Conservation (phyloP, 2,888 invertebrate species). For the Torymus tubicola region DNA sequence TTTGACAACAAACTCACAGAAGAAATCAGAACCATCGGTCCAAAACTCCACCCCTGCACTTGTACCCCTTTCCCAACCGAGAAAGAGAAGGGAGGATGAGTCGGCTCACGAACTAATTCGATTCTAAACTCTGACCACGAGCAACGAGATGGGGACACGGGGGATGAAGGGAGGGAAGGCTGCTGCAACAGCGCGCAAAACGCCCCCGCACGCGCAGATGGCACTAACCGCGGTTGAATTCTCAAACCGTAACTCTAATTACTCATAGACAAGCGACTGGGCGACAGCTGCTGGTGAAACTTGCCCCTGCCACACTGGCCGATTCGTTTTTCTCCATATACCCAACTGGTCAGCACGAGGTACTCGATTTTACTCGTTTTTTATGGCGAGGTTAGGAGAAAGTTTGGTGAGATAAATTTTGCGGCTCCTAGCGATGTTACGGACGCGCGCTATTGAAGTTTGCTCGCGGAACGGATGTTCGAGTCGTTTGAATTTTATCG, state of each 20-base stretch:
- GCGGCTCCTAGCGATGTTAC: too few species aligned
- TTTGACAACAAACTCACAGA: too few species aligned
- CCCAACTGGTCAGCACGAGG: too few species aligned
- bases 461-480: too few species aligned
- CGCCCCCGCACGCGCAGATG: slow-evolving; percentile 71
- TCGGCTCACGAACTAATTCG: slow-evolving; percentile 73
- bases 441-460: too few species aligned
- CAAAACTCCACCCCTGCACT: too few species aligned
- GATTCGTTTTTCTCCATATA: not conserved
- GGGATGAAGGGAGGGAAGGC: slow-evolving; percentile 19
- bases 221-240: slow-evolving; percentile 76
- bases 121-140: slow-evolving; percentile 76
- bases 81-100: not conserved
- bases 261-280: slow-evolving; percentile 73
- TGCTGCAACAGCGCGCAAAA: not conserved
- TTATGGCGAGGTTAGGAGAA: too few species aligned
- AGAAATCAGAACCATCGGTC: too few species aligned
- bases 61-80: not conserved
- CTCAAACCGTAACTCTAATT: slow-evolving; percentile 76
- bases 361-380: too few species aligned
- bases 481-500: too few species aligned
- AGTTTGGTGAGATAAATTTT: too few species aligned
- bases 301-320: slow-evolving; percentile 64
- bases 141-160: slow-evolving; percentile 44
- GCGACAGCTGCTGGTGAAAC: slow-evolving; percentile 75